phyloP scores from a whole-genome alignment of 2,888 invertebrate species.

The Cryptosula pallasiana region DNA sequence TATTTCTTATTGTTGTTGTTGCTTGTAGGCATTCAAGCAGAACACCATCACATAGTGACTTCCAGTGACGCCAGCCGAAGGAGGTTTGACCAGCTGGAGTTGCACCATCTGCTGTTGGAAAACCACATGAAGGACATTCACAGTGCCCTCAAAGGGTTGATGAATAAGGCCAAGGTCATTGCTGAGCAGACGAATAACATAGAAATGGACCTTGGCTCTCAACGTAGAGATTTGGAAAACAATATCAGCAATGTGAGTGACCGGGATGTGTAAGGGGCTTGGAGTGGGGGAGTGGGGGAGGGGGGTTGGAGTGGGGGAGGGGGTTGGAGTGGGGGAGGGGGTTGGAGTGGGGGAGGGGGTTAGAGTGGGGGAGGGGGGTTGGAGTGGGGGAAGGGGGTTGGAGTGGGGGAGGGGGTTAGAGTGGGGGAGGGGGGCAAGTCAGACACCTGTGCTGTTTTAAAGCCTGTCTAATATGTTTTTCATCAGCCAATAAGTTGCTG shows the following conservation, averaged over 20 bases:
- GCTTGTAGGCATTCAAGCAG: not conserved
- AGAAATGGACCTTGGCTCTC: not conserved
- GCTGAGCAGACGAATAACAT: not conserved
- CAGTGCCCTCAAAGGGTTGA: conserved; percentile 10
- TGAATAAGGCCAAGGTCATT: not conserved
- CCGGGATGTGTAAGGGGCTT: too few relatives aligned
- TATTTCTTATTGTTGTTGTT: not conserved
- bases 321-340: too few relatives aligned
- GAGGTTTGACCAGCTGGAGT: conserved; percentile 13
- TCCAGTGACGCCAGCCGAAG: not conserved
- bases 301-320: too few relatives aligned
- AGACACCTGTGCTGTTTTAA: too few relatives aligned
- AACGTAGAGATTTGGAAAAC: not conserved
- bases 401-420: too few relatives aligned
- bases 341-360: too few relatives aligned
- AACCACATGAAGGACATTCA: conserved; percentile 22
- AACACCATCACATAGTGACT: not conserved
- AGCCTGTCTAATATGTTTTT: too few relatives aligned
- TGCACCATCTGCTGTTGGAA: not conserved
- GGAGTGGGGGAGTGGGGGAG: too few relatives aligned
- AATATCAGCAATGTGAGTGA: not conserved
- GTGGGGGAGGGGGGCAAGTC: too few relatives aligned
- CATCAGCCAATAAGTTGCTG: too few relatives aligned
- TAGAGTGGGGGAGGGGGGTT: too few relatives aligned
- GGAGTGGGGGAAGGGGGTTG: too few relatives aligned